Base-by-base conservation (phyloP, 2,797 vertebrate species). In the Ambastaia sidthimunki region DNA sequence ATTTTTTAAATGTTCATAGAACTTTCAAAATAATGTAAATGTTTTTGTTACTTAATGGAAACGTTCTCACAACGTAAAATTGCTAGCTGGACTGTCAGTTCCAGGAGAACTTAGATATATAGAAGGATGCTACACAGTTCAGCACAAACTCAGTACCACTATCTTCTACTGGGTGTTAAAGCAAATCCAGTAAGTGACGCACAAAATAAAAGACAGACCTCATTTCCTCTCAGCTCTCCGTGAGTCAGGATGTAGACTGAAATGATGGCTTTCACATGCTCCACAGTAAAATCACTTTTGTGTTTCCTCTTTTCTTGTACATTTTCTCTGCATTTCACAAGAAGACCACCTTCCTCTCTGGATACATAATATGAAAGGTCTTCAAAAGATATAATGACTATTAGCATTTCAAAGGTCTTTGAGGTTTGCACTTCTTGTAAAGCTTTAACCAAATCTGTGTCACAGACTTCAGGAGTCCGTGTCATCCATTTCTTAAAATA, bases 151-250 rank as follows among this genome's bases (percentile, higher is more conserved):
- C 41, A 2, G 11, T 70, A 79, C 66, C 72, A 65, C 71, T 59
- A 50, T 55, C 57, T 77, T 76, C 48, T 59, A 55, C 54, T 4
- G 68, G 67, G 59, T 70, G 71, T 77, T 73, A 76, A 50, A 13
- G 76, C 41, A 71, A 85, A 66, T 77, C 48, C 19, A 68, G 71
- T 52, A 77, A 75, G 65, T 74, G 70, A 84, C 73, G 71, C 52
- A 65, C 73, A 72, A 83, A 84, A 84, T 80, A 82, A 85, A 80
- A 86, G 73, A 72, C 62, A 84, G 78, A 81, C 80, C 80, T 84
- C 55, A 66, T 85, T 82, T 65, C 63, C 78, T 80, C 81, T 84
- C 73, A 80, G 41, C 34, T 69, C 67, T 13, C 0, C 15, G 62
- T 85, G 76, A 82, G 77, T 80, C 75, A 80, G 37, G 1, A 62